These are phyloP conservation scores for Plemyria rubiginata DNA, from an alignment of 2,888 invertebrate species.

Conservation along the genomic window DNA sequence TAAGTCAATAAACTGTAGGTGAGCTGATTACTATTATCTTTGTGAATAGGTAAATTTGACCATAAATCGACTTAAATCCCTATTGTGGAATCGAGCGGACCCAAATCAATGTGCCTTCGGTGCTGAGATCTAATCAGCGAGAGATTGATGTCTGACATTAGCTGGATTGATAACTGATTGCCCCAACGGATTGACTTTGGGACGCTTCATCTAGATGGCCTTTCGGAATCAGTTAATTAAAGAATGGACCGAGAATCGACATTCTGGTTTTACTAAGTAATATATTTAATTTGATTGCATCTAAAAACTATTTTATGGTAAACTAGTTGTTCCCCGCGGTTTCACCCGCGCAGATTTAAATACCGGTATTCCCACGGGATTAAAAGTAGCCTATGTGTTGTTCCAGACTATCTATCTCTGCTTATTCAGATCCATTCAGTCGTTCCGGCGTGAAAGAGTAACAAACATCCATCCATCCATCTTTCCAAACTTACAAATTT, in stretches of 20 bases:
- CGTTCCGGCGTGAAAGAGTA: no score
- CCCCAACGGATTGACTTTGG: conserved; percentile 53
- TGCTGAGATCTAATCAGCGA: conserved; percentile 66
- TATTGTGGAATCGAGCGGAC: background rate
- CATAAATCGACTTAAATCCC: background rate
- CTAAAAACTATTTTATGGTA: background rate
- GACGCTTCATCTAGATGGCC: conserved; percentile 18
- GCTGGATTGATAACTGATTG: conserved; percentile 64
- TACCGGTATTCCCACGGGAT: no score
- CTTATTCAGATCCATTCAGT: no score
- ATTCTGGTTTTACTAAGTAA: background rate
- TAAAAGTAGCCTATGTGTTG: no score
- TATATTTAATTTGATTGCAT: background rate
- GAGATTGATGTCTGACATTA: conserved; percentile 72
- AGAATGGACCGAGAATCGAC: conserved; percentile 2
- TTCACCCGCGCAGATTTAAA: no score
- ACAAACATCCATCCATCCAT: no score
- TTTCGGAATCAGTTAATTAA: conserved; percentile 18
- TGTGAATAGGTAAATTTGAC: no score
- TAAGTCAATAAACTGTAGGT: no score
- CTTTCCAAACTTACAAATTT: no score
- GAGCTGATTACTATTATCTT: no score
- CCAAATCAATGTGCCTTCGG: conserved; percentile 29
- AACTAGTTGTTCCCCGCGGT: no score
- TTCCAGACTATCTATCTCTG: no score